Evolutionary conservation across 92 coral and sea anemone species (phyloP).

Genomic region (Bergia puertoricense): DNA sequence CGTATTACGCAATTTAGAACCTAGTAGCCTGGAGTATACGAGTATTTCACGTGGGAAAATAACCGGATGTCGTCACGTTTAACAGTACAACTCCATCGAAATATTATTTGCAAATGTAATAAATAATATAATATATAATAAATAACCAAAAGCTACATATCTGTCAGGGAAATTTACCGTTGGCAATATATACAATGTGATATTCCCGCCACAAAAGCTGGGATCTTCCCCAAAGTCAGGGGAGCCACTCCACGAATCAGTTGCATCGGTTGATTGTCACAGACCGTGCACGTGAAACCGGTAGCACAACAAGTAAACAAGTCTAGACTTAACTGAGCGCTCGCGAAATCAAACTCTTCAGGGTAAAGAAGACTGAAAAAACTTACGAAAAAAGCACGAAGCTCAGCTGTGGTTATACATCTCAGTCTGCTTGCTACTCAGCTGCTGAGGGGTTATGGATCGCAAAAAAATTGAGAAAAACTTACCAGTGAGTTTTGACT

Average conservation of each 20-base stretch:
- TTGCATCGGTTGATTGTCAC: neutral
- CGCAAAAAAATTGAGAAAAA: neutral
- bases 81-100: neutral
- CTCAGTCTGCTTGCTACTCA: neutral
- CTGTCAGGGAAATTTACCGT: slow-evolving; percentile 6
- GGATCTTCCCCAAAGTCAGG: neutral
- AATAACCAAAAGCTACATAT: neutral
- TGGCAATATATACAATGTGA: neutral
- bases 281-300: neutral
- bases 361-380: too few species aligned
- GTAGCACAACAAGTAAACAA: neutral
- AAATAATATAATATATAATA: too few species aligned
- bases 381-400: neutral
- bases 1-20: neutral
- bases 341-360: neutral
- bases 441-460: neutral
- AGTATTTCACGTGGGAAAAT: neutral
- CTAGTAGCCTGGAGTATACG: neutral
- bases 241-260: neutral
- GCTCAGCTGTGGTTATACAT: neutral
- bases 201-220: neutral
- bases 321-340: neutral
- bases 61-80: slow-evolving; percentile 13
- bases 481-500: neutral
- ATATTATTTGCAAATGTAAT: too few species aligned